Conservation (phyloP, 2,888 invertebrate species). For the Drosophila incognita region DNA sequence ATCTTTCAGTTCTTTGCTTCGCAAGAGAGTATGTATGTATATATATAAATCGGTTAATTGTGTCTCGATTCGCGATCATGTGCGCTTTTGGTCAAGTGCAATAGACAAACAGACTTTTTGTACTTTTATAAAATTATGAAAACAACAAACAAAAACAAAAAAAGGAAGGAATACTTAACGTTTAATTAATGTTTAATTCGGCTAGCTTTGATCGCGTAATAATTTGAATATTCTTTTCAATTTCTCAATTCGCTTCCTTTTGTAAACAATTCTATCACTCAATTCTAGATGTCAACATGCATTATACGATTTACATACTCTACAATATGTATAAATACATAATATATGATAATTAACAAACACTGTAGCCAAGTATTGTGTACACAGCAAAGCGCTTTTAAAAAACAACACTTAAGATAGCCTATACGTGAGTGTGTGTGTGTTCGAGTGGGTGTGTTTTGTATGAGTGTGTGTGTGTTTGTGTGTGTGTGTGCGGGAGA, state of each 20-base stretch:
- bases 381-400: conserved; percentile 59
- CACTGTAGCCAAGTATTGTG: conserved; percentile 57
- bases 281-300: conserved; percentile 76
- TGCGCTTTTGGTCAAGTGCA: conserved; percentile 12
- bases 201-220: conserved; percentile 40
- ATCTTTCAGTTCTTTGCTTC: conserved; percentile 46
- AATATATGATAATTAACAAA: conserved; percentile 42
- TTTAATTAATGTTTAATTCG: conserved; percentile 68
- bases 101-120: conserved; percentile 67
- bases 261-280: conserved; percentile 57
- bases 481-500: conserved; percentile 4
- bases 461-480: not conserved
- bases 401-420: conserved; percentile 43
- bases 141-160: conserved; percentile 12
- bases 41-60: conserved; percentile 50
- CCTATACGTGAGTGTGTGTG: conserved; percentile 12
- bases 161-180: conserved; percentile 22
- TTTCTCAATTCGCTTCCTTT: conserved; percentile 33
- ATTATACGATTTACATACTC: conserved; percentile 58
- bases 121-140: conserved; percentile 72
- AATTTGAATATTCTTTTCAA: conserved; percentile 15
- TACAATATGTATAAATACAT: conserved; percentile 52
- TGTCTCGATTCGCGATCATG: conserved; percentile 39
- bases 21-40: conserved; percentile 38
- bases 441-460: not conserved